A percentile compares a stretch with the other conserved stretches of the same genome.
Conservation (phyloP, 2,113 vertebrate species). For the Podilymbus podiceps region DNA sequence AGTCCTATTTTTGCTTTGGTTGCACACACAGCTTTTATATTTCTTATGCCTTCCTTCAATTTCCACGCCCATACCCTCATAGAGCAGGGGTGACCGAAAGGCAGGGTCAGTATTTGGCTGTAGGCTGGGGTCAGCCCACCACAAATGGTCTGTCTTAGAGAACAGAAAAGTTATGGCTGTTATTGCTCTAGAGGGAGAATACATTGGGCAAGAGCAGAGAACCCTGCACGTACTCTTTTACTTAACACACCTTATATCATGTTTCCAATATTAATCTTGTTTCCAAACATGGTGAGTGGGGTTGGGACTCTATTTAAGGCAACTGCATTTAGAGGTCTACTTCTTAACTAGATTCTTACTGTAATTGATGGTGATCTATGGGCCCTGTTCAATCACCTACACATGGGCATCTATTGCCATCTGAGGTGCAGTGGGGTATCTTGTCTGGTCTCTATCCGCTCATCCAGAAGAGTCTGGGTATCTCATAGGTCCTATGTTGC, state of each 20-base stretch:
- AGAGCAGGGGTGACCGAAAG: not conserved
- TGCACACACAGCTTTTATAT: not conserved
- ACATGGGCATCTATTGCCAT: not conserved
- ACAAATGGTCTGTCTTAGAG: not conserved
- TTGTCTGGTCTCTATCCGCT: not conserved
- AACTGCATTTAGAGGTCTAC: not conserved
- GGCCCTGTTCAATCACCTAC: not conserved
- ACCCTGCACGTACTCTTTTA: not conserved
- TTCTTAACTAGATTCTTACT: not conserved
- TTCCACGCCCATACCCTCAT: accelerated
- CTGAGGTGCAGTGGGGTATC: not conserved
- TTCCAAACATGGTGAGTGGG: not conserved
- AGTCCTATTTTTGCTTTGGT: not conserved
- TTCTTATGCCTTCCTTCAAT: not conserved
- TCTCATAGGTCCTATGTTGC: not conserved
- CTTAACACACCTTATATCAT: not conserved
- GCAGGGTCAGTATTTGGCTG: not conserved
- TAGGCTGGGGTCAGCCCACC: not conserved
- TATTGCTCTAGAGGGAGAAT: not conserved
- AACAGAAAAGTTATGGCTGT: not conserved
- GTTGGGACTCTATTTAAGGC: not conserved
- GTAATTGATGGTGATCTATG: not conserved
- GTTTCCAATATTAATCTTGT: not conserved
- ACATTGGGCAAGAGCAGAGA: not conserved
- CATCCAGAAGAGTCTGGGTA: not conserved